These are phyloP conservation scores for Callyntrura sp. DNA, from an alignment of 2,888 invertebrate genomes.

Conservation along the genomic window DNA sequence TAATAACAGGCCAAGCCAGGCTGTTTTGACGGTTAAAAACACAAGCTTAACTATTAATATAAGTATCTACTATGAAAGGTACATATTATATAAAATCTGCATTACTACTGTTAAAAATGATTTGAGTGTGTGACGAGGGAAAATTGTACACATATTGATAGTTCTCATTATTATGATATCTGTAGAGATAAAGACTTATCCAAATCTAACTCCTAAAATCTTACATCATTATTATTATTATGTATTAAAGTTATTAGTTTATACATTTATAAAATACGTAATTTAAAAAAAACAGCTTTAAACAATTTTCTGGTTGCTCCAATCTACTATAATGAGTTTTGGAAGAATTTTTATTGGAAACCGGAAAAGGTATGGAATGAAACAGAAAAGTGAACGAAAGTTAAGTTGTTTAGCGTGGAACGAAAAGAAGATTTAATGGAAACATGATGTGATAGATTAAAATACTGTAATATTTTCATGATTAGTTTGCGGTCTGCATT, in stretches of 20 bases:
- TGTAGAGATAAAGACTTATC: conserved; percentile 79
- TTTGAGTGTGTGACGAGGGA: conserved; percentile 51
- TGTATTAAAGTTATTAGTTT: conserved; percentile 51
- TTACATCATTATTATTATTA: conserved; percentile 49
- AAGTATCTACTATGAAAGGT: conserved; percentile 18
- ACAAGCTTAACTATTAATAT: conserved; percentile 69
- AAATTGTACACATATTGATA: conserved; percentile 70
- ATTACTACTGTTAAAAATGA: conserved; percentile 21
- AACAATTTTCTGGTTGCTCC: conserved; percentile 76
- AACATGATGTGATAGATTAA: conserved; percentile 66
- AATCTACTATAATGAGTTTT: conserved; percentile 63
- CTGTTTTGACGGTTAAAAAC: conserved; percentile 59
- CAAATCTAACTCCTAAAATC: conserved; percentile 70
- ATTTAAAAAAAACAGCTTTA: conserved; percentile 59
- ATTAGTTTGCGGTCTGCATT: conserved; percentile 20
- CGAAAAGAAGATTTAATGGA: conserved; percentile 43
- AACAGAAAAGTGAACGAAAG: conserved; percentile 53
- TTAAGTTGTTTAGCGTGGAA: conserved; percentile 17
- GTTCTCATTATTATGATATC: conserved; percentile 74
- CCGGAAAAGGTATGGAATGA: conserved; percentile 50
- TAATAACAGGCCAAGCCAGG: conserved; percentile 61
- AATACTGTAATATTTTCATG: conserved; percentile 12
- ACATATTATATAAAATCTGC: conserved; percentile 29
- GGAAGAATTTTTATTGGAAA: conserved; percentile 40
- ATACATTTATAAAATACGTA: conserved; percentile 59